Conservation (phyloP, 2,113 vertebrate species). For the Henicopernis longicauda region DNA sequence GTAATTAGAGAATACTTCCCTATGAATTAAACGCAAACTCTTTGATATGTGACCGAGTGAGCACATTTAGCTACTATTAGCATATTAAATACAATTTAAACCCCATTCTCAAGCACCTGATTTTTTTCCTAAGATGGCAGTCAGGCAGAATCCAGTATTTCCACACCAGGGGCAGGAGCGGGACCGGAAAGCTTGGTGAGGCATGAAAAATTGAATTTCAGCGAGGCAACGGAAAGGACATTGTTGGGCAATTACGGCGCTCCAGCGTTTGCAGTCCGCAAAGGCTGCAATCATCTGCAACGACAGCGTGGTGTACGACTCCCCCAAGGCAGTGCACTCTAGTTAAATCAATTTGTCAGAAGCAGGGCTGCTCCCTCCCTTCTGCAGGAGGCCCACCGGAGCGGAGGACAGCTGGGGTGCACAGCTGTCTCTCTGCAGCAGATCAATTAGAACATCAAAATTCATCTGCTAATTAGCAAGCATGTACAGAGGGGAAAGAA, state of each 20-base stretch:
- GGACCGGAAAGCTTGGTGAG: not conserved
- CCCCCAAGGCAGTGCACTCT: slow-evolving; percentile 51
- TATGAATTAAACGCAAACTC: slow-evolving; percentile 28
- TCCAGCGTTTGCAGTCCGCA: not conserved
- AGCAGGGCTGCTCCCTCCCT: not conserved
- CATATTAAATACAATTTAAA: not conserved
- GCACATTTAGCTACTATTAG: not conserved
- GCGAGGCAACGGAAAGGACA: slow-evolving; percentile 8
- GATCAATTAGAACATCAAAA: slow-evolving; percentile 69
- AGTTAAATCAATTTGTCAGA: slow-evolving; percentile 70
- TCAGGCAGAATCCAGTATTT: not conserved
- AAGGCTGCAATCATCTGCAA: slow-evolving; percentile 41
- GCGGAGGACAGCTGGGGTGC: slow-evolving; percentile 59
- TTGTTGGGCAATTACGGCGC: slow-evolving; percentile 37
- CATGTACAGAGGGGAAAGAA: slow-evolving; percentile 22
- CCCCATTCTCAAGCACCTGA: not conserved
- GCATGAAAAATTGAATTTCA: slow-evolving; percentile 43
- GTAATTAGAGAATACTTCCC: not conserved
- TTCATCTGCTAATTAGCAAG: slow-evolving; percentile 70
- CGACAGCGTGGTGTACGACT: slow-evolving; percentile 10
- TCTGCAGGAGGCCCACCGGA: slow-evolving; percentile 18
- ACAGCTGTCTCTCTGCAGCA: slow-evolving; percentile 66
- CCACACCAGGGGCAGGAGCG: not conserved
- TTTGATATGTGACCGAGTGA: not conserved
- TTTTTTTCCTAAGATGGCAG: not conserved